Evolutionary conservation across 2,113 vertebrate genomes (phyloP), one percentile per base, ranked within the genome.

Genomic region (Hyla sarda): DNA sequence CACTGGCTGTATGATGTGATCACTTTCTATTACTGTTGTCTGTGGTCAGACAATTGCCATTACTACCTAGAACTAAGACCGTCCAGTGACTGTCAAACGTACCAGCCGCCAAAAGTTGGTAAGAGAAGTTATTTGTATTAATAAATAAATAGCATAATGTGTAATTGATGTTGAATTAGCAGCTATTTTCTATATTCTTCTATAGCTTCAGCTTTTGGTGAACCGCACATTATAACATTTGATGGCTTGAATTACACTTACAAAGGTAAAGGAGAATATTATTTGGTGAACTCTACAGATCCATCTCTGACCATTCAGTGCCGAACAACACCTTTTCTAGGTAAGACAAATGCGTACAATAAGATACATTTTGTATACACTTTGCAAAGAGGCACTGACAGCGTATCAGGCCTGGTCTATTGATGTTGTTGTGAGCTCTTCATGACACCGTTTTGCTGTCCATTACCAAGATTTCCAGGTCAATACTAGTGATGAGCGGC

Each of bases 1-100:
- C 98, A 99, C 48, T 99, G 98, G 97, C 82, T 98, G 41, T 99
- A 99, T 0, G 98, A 99, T 0, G 98, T 99, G 65, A 93, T 99
- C 75, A 97, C 95, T 87, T 99, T 98, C 92, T 99, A 99, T 74
- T 97, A 98, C 91, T 99, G 98, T 92, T 99, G 97, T 92, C 92
- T 99, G 58, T 99, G 98, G 98, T 96, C 97, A 0, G 93, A 96
- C 0, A 96, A 97, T 89, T 99, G 97, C 47, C 14, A 91, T 0
- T 89, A 94, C 41, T 99, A 99, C 82, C 95, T 98, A 91, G 91
- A 85, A 17, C 96, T 91, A 30, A 92, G 98, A 1, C 94, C 93
- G 0, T 99, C 97, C 79, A 99, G 95, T 0, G 97, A 96, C 95
- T 99, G 98, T 92, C 95, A 90, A 58, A 91, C 1, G 0, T 99